Evolutionary conservation across 2,797 vertebrate genomes (phyloP), one percentile per base, ranked within the genome.

Genomic region (Echeneis naucrates): DNA sequence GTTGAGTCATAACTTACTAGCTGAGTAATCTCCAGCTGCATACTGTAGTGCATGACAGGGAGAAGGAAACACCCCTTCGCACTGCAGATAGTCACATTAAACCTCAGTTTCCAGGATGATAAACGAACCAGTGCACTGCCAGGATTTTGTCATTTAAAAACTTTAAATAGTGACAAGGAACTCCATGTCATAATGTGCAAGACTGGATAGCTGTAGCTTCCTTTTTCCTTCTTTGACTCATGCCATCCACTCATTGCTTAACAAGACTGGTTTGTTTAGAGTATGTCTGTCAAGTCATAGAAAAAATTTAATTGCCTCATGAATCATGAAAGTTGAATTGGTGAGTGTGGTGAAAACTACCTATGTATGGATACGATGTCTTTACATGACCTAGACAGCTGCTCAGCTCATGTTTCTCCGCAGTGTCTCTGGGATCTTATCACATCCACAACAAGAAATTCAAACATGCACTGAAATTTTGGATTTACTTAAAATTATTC

Each of bases 141-240:
- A 23, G n/a, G 21, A 21, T 63, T 51, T 63, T 0, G 0, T 5
- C 30, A 61, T 16, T 35, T 5, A 19, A 2, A 38, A 68, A 21
- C 14, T 33, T n/a, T n/a, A 23, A 62, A 68, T 21, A 58, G 44
- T 61, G 55, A 75, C 3, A 1, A 68, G 32, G 24, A 73, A 50
- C 16, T 30, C 19, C 17, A 8, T 13, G 37, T 35, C 69, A 55
- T 47, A 32, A 67, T 6, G 27, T 68, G 63, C 27, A 70, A 75
- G 4, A 72, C 45, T 57, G 19, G 47, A 79, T 45, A 50, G 47
- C n/a, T 32, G 4, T 4, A 35, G 30, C 63, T 79, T 84, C 59
- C 70, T 56, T 75, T 78, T 87, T 75, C 72, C 60, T 83, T 26
- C 35, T 75, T 77, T 91, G 84, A 87, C 75, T 88, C 83, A 86